A percentile compares a stretch with the other conserved stretches of the same genome.
Conservation (phyloP, 2,888 invertebrate genomes). For the Cordilura impudica region DNA sequence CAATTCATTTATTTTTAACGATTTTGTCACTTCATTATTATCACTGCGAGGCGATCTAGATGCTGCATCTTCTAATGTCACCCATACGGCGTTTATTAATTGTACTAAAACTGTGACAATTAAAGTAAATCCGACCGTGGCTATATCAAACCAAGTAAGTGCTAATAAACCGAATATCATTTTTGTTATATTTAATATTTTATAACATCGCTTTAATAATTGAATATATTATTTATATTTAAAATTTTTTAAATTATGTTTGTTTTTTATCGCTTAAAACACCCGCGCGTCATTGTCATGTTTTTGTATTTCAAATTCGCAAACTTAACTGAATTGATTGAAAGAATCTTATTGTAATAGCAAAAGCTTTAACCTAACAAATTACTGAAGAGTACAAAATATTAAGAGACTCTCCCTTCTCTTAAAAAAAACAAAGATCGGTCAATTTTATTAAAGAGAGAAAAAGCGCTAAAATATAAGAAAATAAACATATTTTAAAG, state of each 20-base stretch:
- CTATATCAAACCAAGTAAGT: slow-evolving; percentile 72
- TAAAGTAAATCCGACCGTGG: slow-evolving; percentile 68
- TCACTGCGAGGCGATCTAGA: neutral
- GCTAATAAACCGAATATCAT: slow-evolving; percentile 66
- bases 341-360: slow-evolving; percentile 1
- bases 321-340: slow-evolving; percentile 34
- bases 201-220: slow-evolving; percentile 17
- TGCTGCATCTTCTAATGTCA: slow-evolving; percentile 36
- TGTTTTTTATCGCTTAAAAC: slow-evolving; percentile 4
- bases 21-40: slow-evolving; percentile 50
- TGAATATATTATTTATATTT: slow-evolving; percentile 3
- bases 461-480: too few species aligned
- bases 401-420: too few species aligned
- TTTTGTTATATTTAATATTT: slow-evolving; percentile 36
- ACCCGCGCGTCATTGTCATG: slow-evolving; percentile 37
- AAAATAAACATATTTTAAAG: too few species aligned
- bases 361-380: neutral
- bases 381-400: neutral
- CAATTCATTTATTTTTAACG: slow-evolving; percentile 57
- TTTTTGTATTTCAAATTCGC: slow-evolving; percentile 26
- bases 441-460: neutral
- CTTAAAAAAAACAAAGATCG: neutral
- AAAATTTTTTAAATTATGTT: neutral
- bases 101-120: slow-evolving; percentile 67
- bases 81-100: slow-evolving; percentile 68